These are phyloP conservation scores for Mercenaria mercenaria DNA, from an alignment of 1,140 invertebrate species.

Conservation along the genomic window DNA sequence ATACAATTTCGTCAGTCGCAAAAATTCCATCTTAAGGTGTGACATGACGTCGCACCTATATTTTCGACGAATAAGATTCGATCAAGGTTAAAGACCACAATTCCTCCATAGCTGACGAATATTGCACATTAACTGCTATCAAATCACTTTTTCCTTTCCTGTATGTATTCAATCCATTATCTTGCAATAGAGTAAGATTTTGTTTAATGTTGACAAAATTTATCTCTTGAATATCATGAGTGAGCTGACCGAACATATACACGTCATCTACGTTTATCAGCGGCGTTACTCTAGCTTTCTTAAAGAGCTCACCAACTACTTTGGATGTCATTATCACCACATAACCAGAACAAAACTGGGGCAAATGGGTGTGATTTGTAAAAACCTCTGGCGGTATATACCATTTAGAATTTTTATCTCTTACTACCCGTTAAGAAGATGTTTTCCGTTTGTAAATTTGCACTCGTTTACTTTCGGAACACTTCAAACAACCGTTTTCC, in stretches of 20 bases:
- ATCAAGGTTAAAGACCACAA: slow-evolving; percentile 38
- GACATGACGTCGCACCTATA: no score
- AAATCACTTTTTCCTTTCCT: slow-evolving; percentile 5
- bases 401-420: slow-evolving; percentile 85
- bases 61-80: neutral
- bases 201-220: slow-evolving; percentile 61
- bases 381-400: slow-evolving; percentile 80
- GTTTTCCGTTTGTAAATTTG: no score
- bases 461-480: no score
- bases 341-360: slow-evolving; percentile 86
- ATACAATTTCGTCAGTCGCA: no score
- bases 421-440: no score
- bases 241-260: slow-evolving; percentile 84
- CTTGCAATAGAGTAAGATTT: slow-evolving; percentile 67
- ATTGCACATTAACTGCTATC: neutral
- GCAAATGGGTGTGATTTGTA: slow-evolving; percentile 75
- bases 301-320: slow-evolving; percentile 81
- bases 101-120: slow-evolving; percentile 19
- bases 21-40: no score
- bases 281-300: slow-evolving; percentile 73
- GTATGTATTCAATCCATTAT: slow-evolving; percentile 64
- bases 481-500: no score
- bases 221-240: slow-evolving; percentile 55
- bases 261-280: slow-evolving; percentile 85
- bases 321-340: slow-evolving; percentile 84